Base-by-base conservation (phyloP, 2,113 vertebrate genomes). In the Pogonocichla stellata region DNA sequence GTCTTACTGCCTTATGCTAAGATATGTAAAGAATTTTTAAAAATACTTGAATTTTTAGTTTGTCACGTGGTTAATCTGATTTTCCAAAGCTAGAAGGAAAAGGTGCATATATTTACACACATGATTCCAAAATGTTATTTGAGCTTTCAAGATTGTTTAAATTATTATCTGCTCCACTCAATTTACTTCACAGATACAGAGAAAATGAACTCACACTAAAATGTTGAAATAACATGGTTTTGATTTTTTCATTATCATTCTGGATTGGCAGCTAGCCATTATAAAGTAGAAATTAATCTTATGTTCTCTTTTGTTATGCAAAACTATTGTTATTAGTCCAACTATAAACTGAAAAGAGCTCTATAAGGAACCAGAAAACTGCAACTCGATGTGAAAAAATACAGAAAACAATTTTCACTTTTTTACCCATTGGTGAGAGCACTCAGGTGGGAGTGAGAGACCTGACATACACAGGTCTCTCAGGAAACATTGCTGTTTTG, bases 401-500 rank as follows among this genome's bases (percentile, higher is more conserved):
- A 14, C 11, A 57, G 54, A 66, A 72, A 57, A 28, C 0, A 33
- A 14, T 50, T 83, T 88, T 88, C 10, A 31, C 2, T 34, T 62
- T 86, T 90, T 89, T 60, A 48, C 7, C 14, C 6, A 11, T 6
- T 25, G 7, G 6, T 73, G 40, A 53, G 6, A 13, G 6, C 12
- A 19, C 8, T 42, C 34, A 19, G 13, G 20, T 31, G 8, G 24
- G 31, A 51, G 15, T 31, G 47, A 82, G 34, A 71, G 17, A 42
- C 8, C 4, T 0, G 0, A 10, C 7, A 3, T 10, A 70, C 14
- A 62, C 5, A 10, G 5, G 7, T 53, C 18, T 51, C 62, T 69
- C 8, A 20, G 45, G 22, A 40, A 72, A 61, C 15, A 23, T 4
- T 51, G 11, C n/a, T 82, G 25, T 8, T 42, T 19, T 31, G 25